These are phyloP conservation scores for Eupithecia vulgata DNA, from an alignment of 2,888 invertebrate genomes.

Conservation along the genomic window DNA sequence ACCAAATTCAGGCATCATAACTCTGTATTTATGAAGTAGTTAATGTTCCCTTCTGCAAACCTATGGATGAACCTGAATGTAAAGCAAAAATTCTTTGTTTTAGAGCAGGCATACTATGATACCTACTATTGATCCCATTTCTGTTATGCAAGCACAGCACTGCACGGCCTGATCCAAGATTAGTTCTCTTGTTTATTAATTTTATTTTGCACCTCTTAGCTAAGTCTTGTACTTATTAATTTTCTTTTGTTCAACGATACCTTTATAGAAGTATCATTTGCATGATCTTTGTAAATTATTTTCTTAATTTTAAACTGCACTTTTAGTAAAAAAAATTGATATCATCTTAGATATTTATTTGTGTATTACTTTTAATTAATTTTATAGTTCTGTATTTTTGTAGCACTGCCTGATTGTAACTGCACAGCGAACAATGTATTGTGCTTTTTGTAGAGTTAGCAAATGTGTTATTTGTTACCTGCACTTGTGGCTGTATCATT, in stretches of 20 bases:
- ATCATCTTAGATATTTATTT: background rate
- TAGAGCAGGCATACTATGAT: background rate
- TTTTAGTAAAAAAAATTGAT: background rate
- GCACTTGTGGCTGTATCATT: background rate
- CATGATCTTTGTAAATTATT: background rate
- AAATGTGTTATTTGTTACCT: background rate
- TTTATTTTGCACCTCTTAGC: background rate
- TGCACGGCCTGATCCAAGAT: conserved; percentile 3
- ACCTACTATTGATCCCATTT: background rate
- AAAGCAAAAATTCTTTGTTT: background rate
- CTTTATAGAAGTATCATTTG: background rate
- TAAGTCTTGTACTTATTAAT: background rate
- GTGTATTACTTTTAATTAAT: background rate
- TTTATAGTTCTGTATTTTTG: background rate
- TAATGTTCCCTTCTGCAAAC: background rate
- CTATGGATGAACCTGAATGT: background rate
- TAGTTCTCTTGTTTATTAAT: background rate
- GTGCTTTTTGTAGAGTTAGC: background rate
- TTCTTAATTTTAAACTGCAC: background rate
- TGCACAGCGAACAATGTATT: background rate
- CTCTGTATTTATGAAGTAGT: background rate
- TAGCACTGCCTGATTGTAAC: background rate
- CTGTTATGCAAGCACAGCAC: conserved; percentile 2
- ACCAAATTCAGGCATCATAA: background rate
- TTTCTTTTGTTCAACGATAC: background rate